Evolutionary conservation across 2,113 vertebrate genomes (phyloP).

Genomic region (Pterocles burchelli): DNA sequence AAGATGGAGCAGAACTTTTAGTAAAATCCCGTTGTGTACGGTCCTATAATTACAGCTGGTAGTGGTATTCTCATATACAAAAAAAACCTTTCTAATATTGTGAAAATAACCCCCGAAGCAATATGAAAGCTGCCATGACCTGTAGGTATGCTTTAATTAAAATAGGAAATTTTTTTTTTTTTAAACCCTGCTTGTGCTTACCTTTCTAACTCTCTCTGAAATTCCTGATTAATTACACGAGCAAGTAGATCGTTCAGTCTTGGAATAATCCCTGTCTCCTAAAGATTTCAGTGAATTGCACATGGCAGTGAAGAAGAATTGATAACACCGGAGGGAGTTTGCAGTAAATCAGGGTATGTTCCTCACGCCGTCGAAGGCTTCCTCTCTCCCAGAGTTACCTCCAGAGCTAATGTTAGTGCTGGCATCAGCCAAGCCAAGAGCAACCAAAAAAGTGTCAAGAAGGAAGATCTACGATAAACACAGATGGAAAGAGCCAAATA

Average conservation of each 20-base stretch:
- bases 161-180: not conserved
- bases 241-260: not conserved
- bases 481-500: conserved; percentile 61
- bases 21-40: not conserved
- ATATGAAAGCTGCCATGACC: not conserved
- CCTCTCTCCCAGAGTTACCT: conserved; percentile 6
- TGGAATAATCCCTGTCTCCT: not conserved
- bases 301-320: not conserved
- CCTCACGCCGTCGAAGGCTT: not conserved
- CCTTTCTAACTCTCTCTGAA: not conserved
- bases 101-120: not conserved
- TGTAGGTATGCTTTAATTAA: not conserved
- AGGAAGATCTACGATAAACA: conserved; percentile 51
- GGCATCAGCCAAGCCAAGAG: not conserved
- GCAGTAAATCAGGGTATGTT: conserved; percentile 28
- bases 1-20: not conserved
- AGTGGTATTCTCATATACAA: not conserved
- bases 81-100: not conserved
- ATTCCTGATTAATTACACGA: not conserved
- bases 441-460: conserved; percentile 62
- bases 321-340: not conserved
- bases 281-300: not conserved
- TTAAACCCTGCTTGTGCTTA: not conserved
- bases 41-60: not conserved
- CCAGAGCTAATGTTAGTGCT: not conserved